Evolutionary conservation across 2,113 vertebrate genomes (phyloP).

Genomic region (Campylomormyrus numenius): DNA sequence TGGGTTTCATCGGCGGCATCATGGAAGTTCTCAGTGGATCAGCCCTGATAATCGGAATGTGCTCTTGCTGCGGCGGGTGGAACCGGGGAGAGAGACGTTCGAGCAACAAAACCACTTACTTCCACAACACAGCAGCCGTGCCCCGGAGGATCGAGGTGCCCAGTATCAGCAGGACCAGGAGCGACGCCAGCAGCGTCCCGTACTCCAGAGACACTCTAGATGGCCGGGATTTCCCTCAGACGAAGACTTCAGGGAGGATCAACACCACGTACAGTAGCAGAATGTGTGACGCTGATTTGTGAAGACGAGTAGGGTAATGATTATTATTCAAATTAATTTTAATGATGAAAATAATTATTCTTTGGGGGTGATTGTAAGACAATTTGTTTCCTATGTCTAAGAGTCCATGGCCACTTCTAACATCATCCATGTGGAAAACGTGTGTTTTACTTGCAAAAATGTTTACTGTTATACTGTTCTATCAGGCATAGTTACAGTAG

Average conservation of each 20-base stretch:
- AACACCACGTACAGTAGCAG: constrained; percentile 39
- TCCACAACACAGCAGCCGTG: background rate
- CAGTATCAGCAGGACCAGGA: constrained; percentile 38
- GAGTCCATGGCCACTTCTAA: background rate
- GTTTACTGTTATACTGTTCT: background rate
- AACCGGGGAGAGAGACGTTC: constrained; percentile 50
- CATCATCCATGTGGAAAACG: background rate
- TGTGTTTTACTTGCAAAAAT: background rate
- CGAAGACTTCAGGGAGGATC: constrained; percentile 37
- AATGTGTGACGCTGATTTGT: constrained; percentile 60
- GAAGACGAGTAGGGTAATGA: constrained; percentile 12
- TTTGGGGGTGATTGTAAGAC: background rate
- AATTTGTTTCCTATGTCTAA: background rate
- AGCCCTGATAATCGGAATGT: constrained; percentile 67
- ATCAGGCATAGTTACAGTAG: background rate
- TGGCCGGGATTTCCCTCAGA: constrained; percentile 55
- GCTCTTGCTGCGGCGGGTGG: constrained; percentile 59
- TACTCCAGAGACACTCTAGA: constrained; percentile 51
- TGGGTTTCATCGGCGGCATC: constrained; percentile 82
- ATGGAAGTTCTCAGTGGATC: constrained; percentile 71
- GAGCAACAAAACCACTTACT: background rate
- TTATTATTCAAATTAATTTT: background rate
- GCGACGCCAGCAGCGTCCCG: constrained; percentile 45
- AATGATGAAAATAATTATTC: background rate
- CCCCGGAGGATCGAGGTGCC: constrained; percentile 40